Evolutionary conservation across 2,113 vertebrate species (phyloP).

Genomic region (Mormoops blainvillei): DNA sequence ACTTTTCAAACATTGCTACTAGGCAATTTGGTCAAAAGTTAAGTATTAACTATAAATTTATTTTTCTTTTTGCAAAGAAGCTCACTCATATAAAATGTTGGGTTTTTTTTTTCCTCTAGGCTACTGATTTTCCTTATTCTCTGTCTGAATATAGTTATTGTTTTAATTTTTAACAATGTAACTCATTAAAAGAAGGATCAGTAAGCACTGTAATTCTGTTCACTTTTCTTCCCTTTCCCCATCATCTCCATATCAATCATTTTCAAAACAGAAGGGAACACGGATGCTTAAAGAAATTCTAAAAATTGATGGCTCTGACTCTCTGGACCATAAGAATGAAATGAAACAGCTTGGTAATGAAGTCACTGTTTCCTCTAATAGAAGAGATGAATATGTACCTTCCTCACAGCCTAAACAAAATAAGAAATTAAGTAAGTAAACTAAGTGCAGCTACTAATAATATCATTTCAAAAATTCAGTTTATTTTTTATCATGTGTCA

Average conservation of each 20-base stretch:
- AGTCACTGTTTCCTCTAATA: conserved; percentile 60
- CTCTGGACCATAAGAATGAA: conserved; percentile 75
- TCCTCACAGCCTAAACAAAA: conserved; percentile 82
- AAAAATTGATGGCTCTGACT: conserved; percentile 90
- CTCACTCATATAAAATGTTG: background rate
- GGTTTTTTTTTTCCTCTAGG: background rate
- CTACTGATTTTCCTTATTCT: background rate
- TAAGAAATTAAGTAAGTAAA: conserved; percentile 89
- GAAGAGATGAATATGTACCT: conserved; percentile 74
- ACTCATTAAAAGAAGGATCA: conserved; percentile 21
- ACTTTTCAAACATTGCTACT: background rate
- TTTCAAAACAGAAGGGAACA: conserved; percentile 90
- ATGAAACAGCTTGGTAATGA: conserved; percentile 66
- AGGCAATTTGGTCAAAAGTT: background rate
- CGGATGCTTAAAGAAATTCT: conserved; percentile 97
- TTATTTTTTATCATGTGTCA: background rate
- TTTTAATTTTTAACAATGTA: conserved; percentile 26
- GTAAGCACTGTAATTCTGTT: conserved; percentile 20
- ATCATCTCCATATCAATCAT: conserved; percentile 14
- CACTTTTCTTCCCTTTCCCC: background rate
- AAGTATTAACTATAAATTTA: background rate
- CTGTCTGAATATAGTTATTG: background rate
- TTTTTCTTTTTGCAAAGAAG: too few relatives aligned
- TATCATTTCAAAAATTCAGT: background rate
- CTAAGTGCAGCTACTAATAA: background rate